Evolutionary conservation across 53 echinoderm and acorn worm species (phyloP), one percentile per base, ranked within the genome.

Genomic region (Antedon mediterranea): DNA sequence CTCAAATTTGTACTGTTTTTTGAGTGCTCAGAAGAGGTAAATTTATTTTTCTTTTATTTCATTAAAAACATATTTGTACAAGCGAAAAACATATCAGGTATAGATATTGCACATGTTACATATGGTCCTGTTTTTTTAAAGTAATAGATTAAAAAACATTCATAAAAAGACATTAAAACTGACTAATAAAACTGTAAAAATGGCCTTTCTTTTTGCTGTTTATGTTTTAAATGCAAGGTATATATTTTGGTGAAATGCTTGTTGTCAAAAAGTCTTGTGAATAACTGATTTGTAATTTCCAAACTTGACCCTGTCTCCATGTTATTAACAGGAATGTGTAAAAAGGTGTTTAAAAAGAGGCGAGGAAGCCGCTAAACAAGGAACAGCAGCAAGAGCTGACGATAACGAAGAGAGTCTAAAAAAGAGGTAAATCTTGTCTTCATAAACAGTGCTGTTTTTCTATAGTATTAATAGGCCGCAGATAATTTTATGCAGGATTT

Each of bases 1-100:
- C 72, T 95, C 74, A 85, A 84, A 84, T 95, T 89, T 88, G 97
- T 95, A n/a, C 82, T 95, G 18, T 95, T 95, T 80, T 91, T 95
- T 72, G 91, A 95, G 37, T 95, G 97, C 70, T 73, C 89, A 4
- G 57, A 95, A 85, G 83, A 88, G 70, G 97, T 92, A 88, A 79
- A 88, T 80, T n/a, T 34, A 37, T n/a, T n/a, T n/a, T n/a, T n/a
- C n/a, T n/a, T n/a, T n/a, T n/a, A n/a, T n/a, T n/a, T n/a, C n/a
- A n/a, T n/a, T n/a, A n/a, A n/a, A n/a, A n/a, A n/a, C n/a, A n/a
- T n/a, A n/a, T n/a, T n/a, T n/a, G n/a, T n/a, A n/a, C n/a, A n/a
- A n/a, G n/a, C n/a, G n/a, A n/a, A 15, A 44, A n/a, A n/a, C n/a
- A n/a, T n/a, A n/a, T n/a, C n/a, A n/a, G n/a, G n/a, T n/a, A n/a